phyloP scores from a whole-genome alignment of 2,797 vertebrate genomes.

The Columba guinea region DNA sequence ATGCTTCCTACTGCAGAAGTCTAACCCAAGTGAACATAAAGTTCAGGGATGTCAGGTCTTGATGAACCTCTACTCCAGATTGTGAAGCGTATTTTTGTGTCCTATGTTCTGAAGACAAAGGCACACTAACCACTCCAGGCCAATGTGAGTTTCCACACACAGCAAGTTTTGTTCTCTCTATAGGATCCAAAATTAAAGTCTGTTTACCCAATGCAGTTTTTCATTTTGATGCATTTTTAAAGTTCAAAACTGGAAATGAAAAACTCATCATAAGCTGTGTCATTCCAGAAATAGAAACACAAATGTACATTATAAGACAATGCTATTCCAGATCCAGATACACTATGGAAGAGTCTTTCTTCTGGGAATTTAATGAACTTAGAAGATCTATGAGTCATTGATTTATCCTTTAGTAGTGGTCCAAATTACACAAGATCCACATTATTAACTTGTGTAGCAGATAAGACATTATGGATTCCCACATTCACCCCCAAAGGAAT shows the following conservation, averaged over 20 bases:
- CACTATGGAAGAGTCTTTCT: conserved; percentile 3
- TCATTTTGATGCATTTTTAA: neutral
- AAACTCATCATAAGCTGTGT: neutral
- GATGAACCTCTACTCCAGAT: neutral
- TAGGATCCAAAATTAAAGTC: neutral
- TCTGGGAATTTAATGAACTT: neutral
- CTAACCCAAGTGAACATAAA: neutral
- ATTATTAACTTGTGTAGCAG: conserved; percentile 1
- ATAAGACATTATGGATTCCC: neutral
- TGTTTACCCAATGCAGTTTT: neutral
- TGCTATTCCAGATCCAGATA: neutral
- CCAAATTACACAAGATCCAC: neutral
- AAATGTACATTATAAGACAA: neutral
- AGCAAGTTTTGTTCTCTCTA: neutral
- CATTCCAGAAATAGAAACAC: conserved; percentile 10
- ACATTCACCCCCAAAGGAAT: neutral
- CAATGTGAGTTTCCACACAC: neutral
- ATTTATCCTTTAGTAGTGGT: neutral
- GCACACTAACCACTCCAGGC: neutral
- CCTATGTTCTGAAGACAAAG: neutral
- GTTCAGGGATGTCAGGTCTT: neutral
- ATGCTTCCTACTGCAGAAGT: neutral
- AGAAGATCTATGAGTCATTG: neutral
- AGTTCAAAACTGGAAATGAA: neutral
- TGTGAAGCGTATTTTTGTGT: neutral